These are phyloP conservation scores for Caenorhabditis brenneri DNA, from an alignment of 1,140 invertebrate genomes.

Conservation along the genomic window DNA sequence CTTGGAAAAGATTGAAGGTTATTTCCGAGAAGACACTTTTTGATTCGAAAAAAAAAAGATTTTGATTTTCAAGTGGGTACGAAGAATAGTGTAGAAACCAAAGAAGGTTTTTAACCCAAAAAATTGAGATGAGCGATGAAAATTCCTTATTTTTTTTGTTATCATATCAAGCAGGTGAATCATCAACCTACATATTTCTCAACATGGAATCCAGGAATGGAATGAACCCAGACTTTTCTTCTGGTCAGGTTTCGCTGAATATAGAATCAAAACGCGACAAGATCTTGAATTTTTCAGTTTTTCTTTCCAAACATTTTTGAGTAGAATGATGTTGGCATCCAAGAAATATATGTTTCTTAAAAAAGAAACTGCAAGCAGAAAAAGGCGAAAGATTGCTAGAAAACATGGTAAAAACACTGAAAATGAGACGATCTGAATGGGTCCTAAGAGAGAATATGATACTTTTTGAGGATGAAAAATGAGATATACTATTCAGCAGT, in stretches of 20 bases:
- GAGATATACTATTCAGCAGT: not conserved
- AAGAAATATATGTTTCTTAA: not conserved
- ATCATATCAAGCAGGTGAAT: not conserved
- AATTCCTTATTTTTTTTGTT: too few species aligned
- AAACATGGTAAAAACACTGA: not conserved
- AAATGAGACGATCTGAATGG: constrained; percentile 16
- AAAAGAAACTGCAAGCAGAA: not conserved
- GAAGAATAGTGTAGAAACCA: too few species aligned
- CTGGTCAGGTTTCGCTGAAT: not conserved
- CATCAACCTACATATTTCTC: not conserved
- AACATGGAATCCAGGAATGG: not conserved
- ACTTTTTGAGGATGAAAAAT: not conserved
- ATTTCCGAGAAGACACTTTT: not conserved
- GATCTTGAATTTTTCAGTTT: constrained; percentile 32
- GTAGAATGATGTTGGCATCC: not conserved
- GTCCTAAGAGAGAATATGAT: constrained; percentile 9
- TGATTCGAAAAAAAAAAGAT: too few species aligned
- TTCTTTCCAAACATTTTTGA: not conserved
- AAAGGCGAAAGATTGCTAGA: not conserved
- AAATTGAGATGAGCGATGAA: too few species aligned
- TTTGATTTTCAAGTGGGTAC: too few species aligned
- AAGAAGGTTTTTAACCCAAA: too few species aligned
- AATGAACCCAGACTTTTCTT: not conserved
- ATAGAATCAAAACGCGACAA: constrained; percentile 1
- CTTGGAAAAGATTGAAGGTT: not conserved